These are phyloP conservation scores for Sparus aurata DNA, from an alignment of 2,797 vertebrate species.

Conservation along the genomic window DNA sequence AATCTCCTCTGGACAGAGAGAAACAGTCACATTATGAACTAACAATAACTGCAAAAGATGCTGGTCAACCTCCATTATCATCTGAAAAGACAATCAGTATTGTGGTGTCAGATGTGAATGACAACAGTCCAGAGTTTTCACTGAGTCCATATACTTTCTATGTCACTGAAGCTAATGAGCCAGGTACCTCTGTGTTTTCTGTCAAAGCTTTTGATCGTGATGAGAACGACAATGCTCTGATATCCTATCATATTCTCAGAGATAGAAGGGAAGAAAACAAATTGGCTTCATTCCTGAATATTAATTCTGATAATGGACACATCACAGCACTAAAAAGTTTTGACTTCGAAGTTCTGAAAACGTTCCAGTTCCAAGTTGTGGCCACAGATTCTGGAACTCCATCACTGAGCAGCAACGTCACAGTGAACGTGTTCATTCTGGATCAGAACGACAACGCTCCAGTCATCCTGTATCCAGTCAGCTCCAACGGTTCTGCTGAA, in stretches of 20 bases:
- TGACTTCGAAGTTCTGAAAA: too few species aligned
- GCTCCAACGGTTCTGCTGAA: too few species aligned
- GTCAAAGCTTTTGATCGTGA: slow-evolving; percentile 76
- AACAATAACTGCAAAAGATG: slow-evolving; percentile 68
- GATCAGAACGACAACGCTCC: too few species aligned
- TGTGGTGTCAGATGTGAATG: slow-evolving; percentile 76
- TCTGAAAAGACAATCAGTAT: slow-evolving; percentile 68
- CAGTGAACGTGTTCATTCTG: too few species aligned
- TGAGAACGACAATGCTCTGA: slow-evolving; percentile 55
- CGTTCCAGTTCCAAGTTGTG: too few species aligned
- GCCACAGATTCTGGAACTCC: too few species aligned
- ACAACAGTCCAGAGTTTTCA: slow-evolving; percentile 75
- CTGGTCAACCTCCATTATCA: slow-evolving; percentile 64
- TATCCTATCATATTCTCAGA: slow-evolving; percentile 72
- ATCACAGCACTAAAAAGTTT: slow-evolving; percentile 17
- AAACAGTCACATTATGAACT: slow-evolving; percentile 49
- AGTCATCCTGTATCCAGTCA: too few species aligned
- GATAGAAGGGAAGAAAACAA: slow-evolving; percentile 1
- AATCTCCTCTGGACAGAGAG: slow-evolving; percentile 69
- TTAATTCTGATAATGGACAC: slow-evolving; percentile 11
- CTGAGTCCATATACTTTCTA: slow-evolving; percentile 74
- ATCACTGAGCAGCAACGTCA: too few species aligned
- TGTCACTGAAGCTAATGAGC: slow-evolving; percentile 70
- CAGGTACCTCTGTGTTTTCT: slow-evolving; percentile 66
- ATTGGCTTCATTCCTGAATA: slow-evolving; percentile 14